phyloP scores from a whole-genome alignment of 2,888 invertebrate genomes.

The Andrena praecox region DNA sequence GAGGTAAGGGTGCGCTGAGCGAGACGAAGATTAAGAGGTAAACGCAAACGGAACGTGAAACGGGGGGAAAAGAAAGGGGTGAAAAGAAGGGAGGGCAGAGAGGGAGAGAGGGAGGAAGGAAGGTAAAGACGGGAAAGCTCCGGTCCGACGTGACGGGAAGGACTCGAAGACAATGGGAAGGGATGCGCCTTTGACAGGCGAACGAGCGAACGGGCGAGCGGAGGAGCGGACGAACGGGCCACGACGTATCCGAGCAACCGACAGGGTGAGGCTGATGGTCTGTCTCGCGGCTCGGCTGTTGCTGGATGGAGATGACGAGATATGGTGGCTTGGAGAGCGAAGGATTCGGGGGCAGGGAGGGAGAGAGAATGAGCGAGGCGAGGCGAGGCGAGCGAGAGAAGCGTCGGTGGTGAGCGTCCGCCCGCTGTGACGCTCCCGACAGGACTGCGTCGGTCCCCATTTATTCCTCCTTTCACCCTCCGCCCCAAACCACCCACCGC shows the following conservation, averaged over 20 bases:
- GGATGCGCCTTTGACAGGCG: neutral
- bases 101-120: neutral
- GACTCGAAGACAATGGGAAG: no score
- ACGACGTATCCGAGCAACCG: conserved; percentile 41
- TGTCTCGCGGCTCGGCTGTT: conserved; percentile 54
- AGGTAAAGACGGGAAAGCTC: neutral
- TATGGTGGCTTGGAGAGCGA: conserved; percentile 26
- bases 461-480: conserved; percentile 68
- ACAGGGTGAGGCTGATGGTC: conserved; percentile 56
- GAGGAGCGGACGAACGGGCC: neutral
- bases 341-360: conserved; percentile 23
- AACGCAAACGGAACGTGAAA: neutral
- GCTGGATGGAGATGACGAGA: conserved; percentile 55
- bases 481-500: conserved; percentile 55
- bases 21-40: neutral
- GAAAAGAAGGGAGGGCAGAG: neutral
- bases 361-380: conserved; percentile 74
- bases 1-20: neutral
- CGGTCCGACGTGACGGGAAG: no score
- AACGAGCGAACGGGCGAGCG: neutral
- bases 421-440: conserved; percentile 83
- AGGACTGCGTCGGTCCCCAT: conserved; percentile 83
- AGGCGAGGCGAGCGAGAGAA: conserved; percentile 77
- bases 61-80: neutral
- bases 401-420: conserved; percentile 82